phyloP scores from a whole-genome alignment of 1,140 invertebrate species.

The Oedothorax gibbosus region DNA sequence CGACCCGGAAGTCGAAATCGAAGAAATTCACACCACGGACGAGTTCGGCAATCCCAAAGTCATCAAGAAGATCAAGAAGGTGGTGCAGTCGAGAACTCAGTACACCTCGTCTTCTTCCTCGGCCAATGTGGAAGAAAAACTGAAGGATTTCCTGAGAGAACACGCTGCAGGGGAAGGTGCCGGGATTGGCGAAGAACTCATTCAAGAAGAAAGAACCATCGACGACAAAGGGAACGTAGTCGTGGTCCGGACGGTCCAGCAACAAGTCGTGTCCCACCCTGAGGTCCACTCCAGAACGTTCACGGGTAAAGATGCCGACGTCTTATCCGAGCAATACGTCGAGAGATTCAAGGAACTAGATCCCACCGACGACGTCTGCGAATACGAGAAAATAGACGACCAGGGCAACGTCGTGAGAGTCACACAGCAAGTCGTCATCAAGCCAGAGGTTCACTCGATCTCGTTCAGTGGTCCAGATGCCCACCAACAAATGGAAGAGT shows the following conservation, averaged over 20 bases:
- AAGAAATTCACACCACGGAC: constrained; percentile 52
- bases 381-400: constrained; percentile 52
- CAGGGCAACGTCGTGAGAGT: constrained; percentile 51
- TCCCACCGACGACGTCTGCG: constrained; percentile 30
- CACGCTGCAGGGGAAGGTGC: constrained; percentile 30
- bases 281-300: constrained; percentile 51
- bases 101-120: constrained; percentile 57
- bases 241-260: constrained; percentile 43
- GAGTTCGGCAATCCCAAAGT: constrained; percentile 52
- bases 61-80: constrained; percentile 30
- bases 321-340: constrained; percentile 39
- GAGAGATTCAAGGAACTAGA: constrained; percentile 38
- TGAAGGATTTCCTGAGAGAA: constrained; percentile 59
- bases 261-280: constrained; percentile 44
- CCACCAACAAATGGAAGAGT: constrained; percentile 70
- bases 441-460: constrained; percentile 71
- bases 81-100: constrained; percentile 23
- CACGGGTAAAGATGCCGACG: constrained; percentile 52
- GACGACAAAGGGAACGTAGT: constrained; percentile 61
- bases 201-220: constrained; percentile 59
- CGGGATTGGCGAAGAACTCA: constrained; percentile 38
- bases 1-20: constrained; percentile 54
- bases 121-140: constrained; percentile 58
- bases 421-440: constrained; percentile 68
- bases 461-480: constrained; percentile 73